Evolutionary conservation across 1,140 invertebrate species (phyloP), one percentile per base, ranked within the genome.

Genomic region (Leptinotarsa texana): DNA sequence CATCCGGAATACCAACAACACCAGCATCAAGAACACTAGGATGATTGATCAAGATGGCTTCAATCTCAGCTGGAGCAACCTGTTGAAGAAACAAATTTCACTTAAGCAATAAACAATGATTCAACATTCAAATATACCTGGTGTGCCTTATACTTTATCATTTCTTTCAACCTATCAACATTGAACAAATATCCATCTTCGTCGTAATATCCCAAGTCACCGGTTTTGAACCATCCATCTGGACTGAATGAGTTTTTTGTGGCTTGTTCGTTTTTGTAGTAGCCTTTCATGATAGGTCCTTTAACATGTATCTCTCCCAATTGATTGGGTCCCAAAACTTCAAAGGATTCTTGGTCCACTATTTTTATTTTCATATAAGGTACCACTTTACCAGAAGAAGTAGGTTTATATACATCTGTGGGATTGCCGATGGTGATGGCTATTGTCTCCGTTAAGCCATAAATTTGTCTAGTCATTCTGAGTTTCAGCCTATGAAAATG

Each of bases 131-230:
- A 57, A 57, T 57, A 6, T 72, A 91, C 91, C 87, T 95, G 93
- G 78, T 90, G 91, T 62, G 90, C 93, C 85, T 94, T 94, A 80
- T 92, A 93, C 81, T 95, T 95, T 61, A 95, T 94, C 3, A 95
- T 84, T 81, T 95, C 93, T 82, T 95, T 95, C 0, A 94, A 83
- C 61, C 94, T 86, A 82, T 95, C 94, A 2, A 93, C 90, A 78
- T 95, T 90, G 74, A 89, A 93, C 78, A 94, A 89, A 79, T 87
- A 90, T 3, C 88, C 89, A 11, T 93, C 87, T 13, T 89, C 81
- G 78, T 94, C 92, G 77, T 89, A 91, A 81, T 91, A 93, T 1
- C 91, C 93, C 74, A 95, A 87, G 83, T 95, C 93, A n/a, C 93
- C 93, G 22, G 93, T 93, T 68, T 92, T 89, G 11, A 95, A 83